These are phyloP conservation scores for Trisateles emortualis DNA, from an alignment of 2,888 invertebrate species.

Conservation along the genomic window DNA sequence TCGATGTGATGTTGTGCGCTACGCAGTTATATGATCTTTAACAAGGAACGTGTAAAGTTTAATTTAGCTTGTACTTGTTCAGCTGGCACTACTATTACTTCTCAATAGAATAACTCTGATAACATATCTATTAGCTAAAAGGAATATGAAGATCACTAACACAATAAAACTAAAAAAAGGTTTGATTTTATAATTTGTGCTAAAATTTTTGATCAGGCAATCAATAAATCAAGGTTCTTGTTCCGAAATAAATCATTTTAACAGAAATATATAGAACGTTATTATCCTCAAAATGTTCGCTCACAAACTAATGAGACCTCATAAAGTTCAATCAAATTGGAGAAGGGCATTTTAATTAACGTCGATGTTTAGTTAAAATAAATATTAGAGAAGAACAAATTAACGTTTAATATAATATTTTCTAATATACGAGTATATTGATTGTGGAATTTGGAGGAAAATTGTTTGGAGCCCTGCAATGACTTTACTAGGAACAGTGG, in stretches of 20 bases:
- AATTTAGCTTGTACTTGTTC: no score
- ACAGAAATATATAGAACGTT: constrained; percentile 23
- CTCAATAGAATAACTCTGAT: no score
- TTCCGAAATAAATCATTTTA: neutral
- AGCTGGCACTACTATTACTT: no score
- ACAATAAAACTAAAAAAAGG: no score
- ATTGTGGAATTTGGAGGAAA: constrained; percentile 20
- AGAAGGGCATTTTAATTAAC: constrained; percentile 52
- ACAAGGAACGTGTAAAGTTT: no score
- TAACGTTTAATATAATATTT: constrained; percentile 33
- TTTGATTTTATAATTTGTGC: neutral
- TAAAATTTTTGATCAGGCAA: neutral
- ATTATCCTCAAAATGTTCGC: constrained; percentile 26
- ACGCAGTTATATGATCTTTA: no score
- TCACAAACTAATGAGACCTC: constrained; percentile 42
- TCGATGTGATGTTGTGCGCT: no score
- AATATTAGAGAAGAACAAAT: constrained; percentile 33
- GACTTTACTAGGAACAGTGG: constrained; percentile 22
- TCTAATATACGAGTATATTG: constrained; percentile 29
- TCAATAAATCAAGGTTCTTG: neutral
- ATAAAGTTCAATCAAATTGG: constrained; percentile 53
- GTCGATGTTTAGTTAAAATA: constrained; percentile 40
- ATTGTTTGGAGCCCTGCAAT: constrained; percentile 20
- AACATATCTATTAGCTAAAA: no score
- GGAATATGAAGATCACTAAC: no score